Evolutionary conservation across 2,888 invertebrate genomes (phyloP).

Genomic region (Phortica okadai): DNA sequence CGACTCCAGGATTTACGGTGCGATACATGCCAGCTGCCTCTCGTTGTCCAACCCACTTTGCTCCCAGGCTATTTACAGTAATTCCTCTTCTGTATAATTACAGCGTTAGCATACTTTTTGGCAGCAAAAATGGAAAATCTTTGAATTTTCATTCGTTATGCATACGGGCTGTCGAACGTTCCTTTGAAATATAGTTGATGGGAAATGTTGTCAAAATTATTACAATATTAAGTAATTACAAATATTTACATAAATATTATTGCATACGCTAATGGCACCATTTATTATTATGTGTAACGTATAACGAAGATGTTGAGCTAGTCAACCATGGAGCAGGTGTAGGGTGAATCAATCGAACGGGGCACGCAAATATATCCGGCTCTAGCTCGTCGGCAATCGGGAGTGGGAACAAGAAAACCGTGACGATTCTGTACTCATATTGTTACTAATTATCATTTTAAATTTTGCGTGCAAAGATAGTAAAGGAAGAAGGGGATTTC

Average conservation of each 20-base stretch:
- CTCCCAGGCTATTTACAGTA: slow-evolving; percentile 63
- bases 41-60: not conserved
- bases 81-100: slow-evolving; percentile 66
- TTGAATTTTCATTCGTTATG: not conserved
- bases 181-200: not conserved
- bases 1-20: slow-evolving; percentile 32
- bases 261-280: not conserved
- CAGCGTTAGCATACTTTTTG: slow-evolving; percentile 30
- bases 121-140: slow-evolving; percentile 39
- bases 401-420: no score
- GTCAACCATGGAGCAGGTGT: no score
- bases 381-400: no score
- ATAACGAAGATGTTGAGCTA: no score
- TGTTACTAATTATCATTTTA: no score
- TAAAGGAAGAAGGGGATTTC: no score
- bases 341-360: no score
- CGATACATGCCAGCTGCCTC: not conserved
- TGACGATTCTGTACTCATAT: no score
- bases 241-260: slow-evolving; percentile 55
- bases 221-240: slow-evolving; percentile 60
- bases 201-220: slow-evolving; percentile 45
- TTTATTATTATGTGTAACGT: not conserved
- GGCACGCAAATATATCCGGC: no score
- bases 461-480: no score
- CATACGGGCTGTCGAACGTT: not conserved